A percentile compares a stretch with the other conserved stretches of the same genome.
Conservation (phyloP, 1,140 invertebrate genomes). For the Drosophila teissieri region DNA sequence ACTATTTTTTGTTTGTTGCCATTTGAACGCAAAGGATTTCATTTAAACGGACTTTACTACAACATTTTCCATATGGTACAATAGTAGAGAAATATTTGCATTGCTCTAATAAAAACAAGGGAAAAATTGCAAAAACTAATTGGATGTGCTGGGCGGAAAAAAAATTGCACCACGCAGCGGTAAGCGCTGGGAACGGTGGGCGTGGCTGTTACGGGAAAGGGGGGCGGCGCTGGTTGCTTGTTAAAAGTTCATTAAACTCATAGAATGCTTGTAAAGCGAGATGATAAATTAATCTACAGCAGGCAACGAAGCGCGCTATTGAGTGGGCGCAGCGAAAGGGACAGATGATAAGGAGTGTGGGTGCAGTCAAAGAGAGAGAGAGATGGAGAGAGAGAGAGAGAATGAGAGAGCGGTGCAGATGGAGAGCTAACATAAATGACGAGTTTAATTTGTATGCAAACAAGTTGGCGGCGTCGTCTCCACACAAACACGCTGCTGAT, state of each 20-base stretch:
- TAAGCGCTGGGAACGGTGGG: constrained; percentile 14
- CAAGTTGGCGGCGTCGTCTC: constrained; percentile 76
- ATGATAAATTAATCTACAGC: constrained; percentile 83
- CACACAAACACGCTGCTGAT: constrained; percentile 66
- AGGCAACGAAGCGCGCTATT: constrained; percentile 76
- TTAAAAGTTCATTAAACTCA: constrained; percentile 83
- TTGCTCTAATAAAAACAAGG: constrained; percentile 75
- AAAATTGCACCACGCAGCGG: constrained; percentile 43
- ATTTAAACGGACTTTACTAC: constrained; percentile 35
- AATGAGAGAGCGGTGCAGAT: constrained; percentile 2
- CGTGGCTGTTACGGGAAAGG: neutral
- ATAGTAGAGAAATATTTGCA: constrained; percentile 68
- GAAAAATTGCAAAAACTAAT: constrained; percentile 74
- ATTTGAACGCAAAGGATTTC: constrained; percentile 14
- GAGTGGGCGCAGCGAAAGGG: constrained; percentile 60
- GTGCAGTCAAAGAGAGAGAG: neutral
- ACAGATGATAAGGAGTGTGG: constrained; percentile 11
- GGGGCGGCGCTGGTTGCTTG: constrained; percentile 62
- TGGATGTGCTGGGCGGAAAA: constrained; percentile 61
- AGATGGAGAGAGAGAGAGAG: constrained; percentile 11
- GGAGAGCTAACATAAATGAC: constrained; percentile 75
- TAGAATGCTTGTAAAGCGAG: constrained; percentile 82
- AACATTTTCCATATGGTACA: constrained; percentile 47
- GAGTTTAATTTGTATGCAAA: constrained; percentile 83
- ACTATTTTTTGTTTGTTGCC: neutral